Evolutionary conservation across 2,797 vertebrate species (phyloP).

Genomic region (Periophthalmus magnuspinnatus): DNA sequence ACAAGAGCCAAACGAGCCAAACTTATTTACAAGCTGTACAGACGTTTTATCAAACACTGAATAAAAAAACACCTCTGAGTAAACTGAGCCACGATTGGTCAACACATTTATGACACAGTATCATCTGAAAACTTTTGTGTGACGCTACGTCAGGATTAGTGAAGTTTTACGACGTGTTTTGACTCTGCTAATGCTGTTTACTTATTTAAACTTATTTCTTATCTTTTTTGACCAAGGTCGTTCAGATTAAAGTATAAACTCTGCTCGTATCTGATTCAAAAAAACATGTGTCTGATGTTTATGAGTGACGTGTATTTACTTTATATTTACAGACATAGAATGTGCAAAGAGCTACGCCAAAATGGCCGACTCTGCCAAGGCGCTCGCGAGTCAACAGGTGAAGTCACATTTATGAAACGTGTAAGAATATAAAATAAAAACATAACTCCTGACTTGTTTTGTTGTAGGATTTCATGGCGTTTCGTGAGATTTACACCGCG

Average conservation of each 20-base stretch:
- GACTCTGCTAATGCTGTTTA: too few relatives aligned
- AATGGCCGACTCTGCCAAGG: constrained; percentile 93
- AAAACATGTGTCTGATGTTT: background rate
- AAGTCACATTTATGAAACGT: constrained; percentile 22
- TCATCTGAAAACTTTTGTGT: too few relatives aligned
- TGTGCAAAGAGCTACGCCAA: constrained; percentile 91
- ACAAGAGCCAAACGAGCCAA: too few relatives aligned
- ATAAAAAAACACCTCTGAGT: too few relatives aligned
- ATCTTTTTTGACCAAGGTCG: background rate
- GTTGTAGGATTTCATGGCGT: constrained; percentile 91
- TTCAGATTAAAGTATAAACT: background rate
- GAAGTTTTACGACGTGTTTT: too few relatives aligned
- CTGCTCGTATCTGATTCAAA: background rate
- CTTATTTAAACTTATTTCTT: background rate
- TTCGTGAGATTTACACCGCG: constrained; percentile 86
- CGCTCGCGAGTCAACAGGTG: constrained; percentile 89
- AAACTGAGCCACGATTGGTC: too few relatives aligned
- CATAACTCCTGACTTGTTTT: background rate
- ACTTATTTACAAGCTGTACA: too few relatives aligned
- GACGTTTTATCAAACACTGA: too few relatives aligned
- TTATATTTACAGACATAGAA: constrained; percentile 84
- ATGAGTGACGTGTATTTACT: constrained; percentile 8
- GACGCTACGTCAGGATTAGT: too few relatives aligned
- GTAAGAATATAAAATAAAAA: too few relatives aligned
- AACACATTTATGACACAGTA: too few relatives aligned